Evolutionary conservation across 2,888 invertebrate species (phyloP), one percentile per base, ranked within the genome.

Genomic region (Pardosa pseudoannulata): DNA sequence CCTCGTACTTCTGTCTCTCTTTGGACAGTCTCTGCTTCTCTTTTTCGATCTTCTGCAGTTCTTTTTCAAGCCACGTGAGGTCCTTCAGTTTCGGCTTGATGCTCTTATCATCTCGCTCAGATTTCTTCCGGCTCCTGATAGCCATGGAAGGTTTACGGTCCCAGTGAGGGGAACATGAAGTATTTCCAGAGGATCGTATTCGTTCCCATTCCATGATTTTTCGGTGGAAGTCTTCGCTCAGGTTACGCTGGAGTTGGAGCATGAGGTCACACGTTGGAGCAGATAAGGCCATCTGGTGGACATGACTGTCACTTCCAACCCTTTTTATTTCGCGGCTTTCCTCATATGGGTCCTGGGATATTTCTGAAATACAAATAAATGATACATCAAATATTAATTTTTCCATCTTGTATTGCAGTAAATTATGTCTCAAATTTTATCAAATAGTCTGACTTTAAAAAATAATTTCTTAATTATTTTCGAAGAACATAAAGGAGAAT

Each of bases 201-300:
- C 89, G 87, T 90, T 97, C 95, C 97, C 97, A 97, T 91, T 97
- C 96, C 89, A 95, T 94, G 32, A 97, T 92, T 91, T 96, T 97
- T 91, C 94, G 95, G 46, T 95, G 93, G 91, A 96, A 96, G 90
- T 97, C 96, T 88, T 96, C 95, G 28, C 95, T 95, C 11, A 96
- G 92, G 89, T 95, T 94, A 89, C 91, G 90, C 89, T 92, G 92
- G 23, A 93, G 90, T 79, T 93, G 92, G 82, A 92, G 92, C 74
- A 92, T 91, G 46, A 91, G 90, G 39, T 90, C 85, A 16, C 83
- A 72, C 0, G 79, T 64, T 1, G 89, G 88, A 0, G 88, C 72
- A 0, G 74, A n/a, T 0, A 75, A 23, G 2, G 75, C 36, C 13
- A 87, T 39, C 31, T 75, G 78, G 39, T 87, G 70, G 0, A 87